A percentile compares a stretch with the other conserved stretches of the same genome.
Conservation (phyloP, 2,888 invertebrate genomes). For the Encarsia formosa region DNA sequence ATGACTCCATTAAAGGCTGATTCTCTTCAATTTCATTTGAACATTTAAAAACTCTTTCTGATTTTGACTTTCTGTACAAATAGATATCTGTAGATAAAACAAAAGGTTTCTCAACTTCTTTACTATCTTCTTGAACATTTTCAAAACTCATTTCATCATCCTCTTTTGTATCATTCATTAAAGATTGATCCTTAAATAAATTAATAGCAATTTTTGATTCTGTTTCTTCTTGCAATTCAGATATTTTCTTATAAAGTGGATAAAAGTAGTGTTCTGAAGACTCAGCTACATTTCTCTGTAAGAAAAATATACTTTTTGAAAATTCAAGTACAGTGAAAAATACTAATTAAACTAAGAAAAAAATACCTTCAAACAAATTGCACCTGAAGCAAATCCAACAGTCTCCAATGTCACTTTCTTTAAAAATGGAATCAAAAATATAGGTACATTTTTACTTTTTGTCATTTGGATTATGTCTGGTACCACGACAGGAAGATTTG, state of each 20-base stretch:
- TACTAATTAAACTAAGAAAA: not conserved
- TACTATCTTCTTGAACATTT: conserved; percentile 1
- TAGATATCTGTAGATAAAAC: conserved; percentile 38
- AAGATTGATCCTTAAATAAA: conserved; percentile 14
- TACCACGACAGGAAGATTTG: conserved; percentile 39
- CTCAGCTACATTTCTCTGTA: conserved; percentile 32
- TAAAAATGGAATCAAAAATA: conserved; percentile 40
- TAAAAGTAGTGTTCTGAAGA: conserved; percentile 32
- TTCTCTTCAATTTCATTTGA: conserved; percentile 14
- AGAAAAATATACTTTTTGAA: conserved; percentile 16
- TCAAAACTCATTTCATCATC: not conserved
- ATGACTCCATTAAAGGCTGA: too few species aligned
- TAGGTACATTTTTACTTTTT: conserved; percentile 39
- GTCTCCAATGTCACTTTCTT: conserved; percentile 36
- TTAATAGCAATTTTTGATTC: conserved; percentile 8
- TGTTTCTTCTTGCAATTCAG: conserved; percentile 25
- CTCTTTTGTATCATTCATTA: conserved; percentile 4
- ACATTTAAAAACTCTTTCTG: conserved; percentile 43
- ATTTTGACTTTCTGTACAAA: conserved; percentile 38
- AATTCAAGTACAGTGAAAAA: conserved; percentile 11
- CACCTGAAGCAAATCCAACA: conserved; percentile 39
- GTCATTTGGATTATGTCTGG: conserved; percentile 45
- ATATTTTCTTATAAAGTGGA: conserved; percentile 33
- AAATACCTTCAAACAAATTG: conserved; percentile 41
- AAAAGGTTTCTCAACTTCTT: conserved; percentile 11